Percentiles rank a stretch among this genome's conserved stretches.
These are phyloP conservation scores for Chiropotes sagulatus DNA, from an alignment of 2,797 vertebrate species.

Conservation along the genomic window DNA sequence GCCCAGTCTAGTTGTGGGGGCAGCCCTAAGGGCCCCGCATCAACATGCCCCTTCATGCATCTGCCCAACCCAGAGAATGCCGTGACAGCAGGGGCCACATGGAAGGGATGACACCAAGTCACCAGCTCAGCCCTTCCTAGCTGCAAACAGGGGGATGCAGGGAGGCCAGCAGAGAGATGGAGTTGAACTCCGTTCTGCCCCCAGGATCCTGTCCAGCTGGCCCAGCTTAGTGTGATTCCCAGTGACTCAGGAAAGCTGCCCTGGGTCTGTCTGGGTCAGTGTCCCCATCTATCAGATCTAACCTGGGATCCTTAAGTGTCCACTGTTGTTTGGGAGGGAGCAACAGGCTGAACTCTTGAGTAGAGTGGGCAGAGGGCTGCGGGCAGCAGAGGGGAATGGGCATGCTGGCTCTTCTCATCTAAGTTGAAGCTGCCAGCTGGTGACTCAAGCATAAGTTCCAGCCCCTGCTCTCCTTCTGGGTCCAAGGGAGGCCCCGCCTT, in stretches of 20 bases:
- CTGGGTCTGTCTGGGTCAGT: not conserved
- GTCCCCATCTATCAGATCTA: not conserved
- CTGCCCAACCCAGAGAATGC: rapidly evolving
- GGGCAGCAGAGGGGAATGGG: not conserved
- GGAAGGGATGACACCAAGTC: rapidly evolving
- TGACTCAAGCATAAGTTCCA: not conserved
- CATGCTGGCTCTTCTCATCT: not conserved
- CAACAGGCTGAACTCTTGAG: not conserved
- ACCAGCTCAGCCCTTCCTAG: not conserved
- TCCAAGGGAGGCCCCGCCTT: not conserved
- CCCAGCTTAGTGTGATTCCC: not conserved
- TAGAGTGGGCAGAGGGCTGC: not conserved
- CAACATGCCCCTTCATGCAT: not conserved
- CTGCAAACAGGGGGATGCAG: not conserved
- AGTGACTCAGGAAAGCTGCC: not conserved
- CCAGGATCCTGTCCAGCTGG: not conserved
- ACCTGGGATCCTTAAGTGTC: not conserved
- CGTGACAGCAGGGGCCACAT: not conserved
- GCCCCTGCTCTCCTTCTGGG: not conserved
- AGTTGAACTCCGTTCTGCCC: not conserved
- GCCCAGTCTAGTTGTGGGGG: not conserved
- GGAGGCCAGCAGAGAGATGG: not conserved
- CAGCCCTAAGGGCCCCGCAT: not conserved
- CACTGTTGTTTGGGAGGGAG: not conserved
- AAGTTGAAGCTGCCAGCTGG: not conserved